These are phyloP conservation scores for Aphaenogaster floridana DNA, from an alignment of 1,140 invertebrate species.

Conservation along the genomic window DNA sequence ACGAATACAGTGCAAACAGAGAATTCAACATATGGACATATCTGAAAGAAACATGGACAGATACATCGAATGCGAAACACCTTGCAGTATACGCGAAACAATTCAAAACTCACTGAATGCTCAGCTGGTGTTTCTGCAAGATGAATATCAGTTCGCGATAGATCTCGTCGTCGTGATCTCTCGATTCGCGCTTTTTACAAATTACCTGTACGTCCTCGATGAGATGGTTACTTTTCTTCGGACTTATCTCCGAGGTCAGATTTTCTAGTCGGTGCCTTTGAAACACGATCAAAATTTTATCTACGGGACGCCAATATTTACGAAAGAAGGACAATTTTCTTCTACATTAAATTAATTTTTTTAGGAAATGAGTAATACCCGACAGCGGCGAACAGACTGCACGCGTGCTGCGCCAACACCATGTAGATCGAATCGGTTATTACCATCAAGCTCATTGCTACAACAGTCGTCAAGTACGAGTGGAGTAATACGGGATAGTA, in stretches of 20 bases:
- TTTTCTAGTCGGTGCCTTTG: slow-evolving; percentile 22
- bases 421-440: slow-evolving; percentile 32
- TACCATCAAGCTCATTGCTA: not conserved
- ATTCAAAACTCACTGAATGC: slow-evolving; percentile 18
- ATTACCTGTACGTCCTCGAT: not conserved
- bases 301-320: not conserved
- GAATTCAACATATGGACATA: slow-evolving; percentile 10
- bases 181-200: not conserved
- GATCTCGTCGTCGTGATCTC: not conserved
- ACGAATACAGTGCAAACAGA: not conserved
- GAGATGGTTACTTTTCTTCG: not conserved
- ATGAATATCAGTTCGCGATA: slow-evolving; percentile 7
- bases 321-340: not conserved
- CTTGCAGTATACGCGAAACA: not conserved
- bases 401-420: not conserved
- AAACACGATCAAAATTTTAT: slow-evolving; percentile 7
- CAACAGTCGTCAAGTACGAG: not conserved
- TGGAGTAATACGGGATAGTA: slow-evolving; percentile 33
- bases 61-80: not conserved
- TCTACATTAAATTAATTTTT: not conserved
- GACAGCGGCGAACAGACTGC: slow-evolving; percentile 15
- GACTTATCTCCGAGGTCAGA: not conserved
- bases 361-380: not conserved
- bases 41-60: slow-evolving; percentile 9
- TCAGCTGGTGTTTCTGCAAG: slow-evolving; percentile 19